Conservation (phyloP, 2,797 vertebrate species). For the Limnodromus scolopaceus region DNA sequence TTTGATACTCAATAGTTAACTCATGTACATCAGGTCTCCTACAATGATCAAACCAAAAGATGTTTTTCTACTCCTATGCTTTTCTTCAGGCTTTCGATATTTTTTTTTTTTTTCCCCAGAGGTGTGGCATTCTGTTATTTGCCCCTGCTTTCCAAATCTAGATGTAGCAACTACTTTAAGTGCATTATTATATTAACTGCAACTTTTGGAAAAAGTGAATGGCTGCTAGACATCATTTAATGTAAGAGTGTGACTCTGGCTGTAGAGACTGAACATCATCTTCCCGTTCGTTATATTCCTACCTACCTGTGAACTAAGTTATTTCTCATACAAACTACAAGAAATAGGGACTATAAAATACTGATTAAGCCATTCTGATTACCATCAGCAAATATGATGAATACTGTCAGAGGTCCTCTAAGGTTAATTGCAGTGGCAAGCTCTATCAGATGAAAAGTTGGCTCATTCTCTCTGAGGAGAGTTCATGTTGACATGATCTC, state of each 20-base stretch:
- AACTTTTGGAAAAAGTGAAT: not conserved
- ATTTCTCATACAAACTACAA: not conserved
- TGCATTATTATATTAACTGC: not conserved
- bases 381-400: not conserved
- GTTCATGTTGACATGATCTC: not conserved
- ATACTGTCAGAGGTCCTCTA: not conserved
- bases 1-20: not conserved
- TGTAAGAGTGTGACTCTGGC: not conserved
- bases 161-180: not conserved
- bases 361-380: not conserved
- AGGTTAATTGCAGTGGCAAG: not conserved
- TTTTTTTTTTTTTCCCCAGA: fast-evolving
- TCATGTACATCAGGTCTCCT: not conserved
- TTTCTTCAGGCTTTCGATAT: not conserved
- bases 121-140: not conserved
- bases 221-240: not conserved
- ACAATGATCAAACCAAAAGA: not conserved
- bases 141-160: not conserved
- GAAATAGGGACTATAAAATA: not conserved
- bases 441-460: not conserved
- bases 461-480: not conserved
- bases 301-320: not conserved
- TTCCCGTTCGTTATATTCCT: not conserved
- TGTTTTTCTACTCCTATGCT: not conserved
- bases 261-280: not conserved